Evolutionary conservation across 2,797 vertebrate species (phyloP).

Genomic region (Glossophaga mutica): DNA sequence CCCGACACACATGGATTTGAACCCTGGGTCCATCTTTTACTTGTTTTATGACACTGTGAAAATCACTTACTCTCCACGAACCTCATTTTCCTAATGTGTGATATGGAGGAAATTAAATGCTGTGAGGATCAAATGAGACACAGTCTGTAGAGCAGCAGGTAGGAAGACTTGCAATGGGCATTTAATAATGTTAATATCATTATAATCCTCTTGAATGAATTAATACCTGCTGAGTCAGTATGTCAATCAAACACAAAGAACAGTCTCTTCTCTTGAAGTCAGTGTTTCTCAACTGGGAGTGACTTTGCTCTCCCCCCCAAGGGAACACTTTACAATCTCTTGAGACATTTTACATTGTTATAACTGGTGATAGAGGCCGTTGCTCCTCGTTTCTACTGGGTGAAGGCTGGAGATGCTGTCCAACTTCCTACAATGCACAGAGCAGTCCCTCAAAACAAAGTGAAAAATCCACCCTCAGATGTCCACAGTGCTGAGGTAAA

Average conservation of each 20-base stretch:
- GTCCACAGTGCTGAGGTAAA: background rate
- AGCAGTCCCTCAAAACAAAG: background rate
- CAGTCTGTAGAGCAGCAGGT: background rate
- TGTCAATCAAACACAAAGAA: constrained; percentile 3
- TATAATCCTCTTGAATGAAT: constrained; percentile 17
- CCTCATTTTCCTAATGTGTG: constrained; percentile 1
- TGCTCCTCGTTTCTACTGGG: background rate
- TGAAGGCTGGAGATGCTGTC: background rate
- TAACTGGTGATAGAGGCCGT: background rate
- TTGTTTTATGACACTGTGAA: background rate
- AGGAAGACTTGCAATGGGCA: background rate
- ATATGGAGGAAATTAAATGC: background rate
- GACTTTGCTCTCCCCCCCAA: background rate
- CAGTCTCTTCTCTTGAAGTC: background rate
- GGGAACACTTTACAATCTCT: background rate
- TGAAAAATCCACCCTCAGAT: background rate
- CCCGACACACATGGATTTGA: background rate
- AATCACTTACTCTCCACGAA: background rate
- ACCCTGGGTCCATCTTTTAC: background rate
- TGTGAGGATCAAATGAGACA: background rate
- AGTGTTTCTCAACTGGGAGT: background rate
- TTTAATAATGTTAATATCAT: background rate
- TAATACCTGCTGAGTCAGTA: background rate
- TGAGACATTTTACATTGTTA: background rate
- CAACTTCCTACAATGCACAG: background rate